Conservation (phyloP, 2,888 invertebrate genomes). For the Caenorhabditis sp. region DNA sequence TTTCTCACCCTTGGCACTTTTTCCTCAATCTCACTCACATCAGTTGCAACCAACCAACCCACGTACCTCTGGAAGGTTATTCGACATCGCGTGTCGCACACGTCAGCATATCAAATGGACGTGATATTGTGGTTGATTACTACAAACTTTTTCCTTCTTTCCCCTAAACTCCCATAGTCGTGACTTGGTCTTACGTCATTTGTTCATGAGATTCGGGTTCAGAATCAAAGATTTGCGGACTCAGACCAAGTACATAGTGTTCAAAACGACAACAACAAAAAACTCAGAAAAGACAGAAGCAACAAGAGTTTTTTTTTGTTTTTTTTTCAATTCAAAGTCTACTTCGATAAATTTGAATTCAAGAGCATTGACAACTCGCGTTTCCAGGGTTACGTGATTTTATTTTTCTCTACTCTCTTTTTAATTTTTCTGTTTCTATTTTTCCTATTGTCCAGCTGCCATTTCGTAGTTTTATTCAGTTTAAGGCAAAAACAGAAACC, state of each 20-base stretch:
- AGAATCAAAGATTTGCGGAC: neutral
- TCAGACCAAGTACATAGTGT: neutral
- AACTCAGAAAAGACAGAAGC: neutral
- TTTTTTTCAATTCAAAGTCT: neutral
- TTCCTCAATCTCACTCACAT: conserved; percentile 8
- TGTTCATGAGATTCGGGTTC: neutral
- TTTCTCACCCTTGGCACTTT: neutral
- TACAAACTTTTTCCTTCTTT: conserved; percentile 33
- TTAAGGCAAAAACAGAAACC: neutral
- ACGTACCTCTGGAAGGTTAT: conserved; percentile 38
- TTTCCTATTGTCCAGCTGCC: neutral
- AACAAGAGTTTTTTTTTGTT: neutral
- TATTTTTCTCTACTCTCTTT: neutral
- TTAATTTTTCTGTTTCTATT: too few species aligned
- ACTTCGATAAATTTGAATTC: neutral
- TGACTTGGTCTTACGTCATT: conserved; percentile 43
- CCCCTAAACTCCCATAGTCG: conserved; percentile 6
- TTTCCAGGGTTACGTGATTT: neutral
- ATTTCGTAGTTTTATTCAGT: neutral
- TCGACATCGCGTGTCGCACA: conserved; percentile 42
- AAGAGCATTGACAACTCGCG: conserved; percentile 1
- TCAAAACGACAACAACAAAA: neutral
- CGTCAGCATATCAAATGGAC: conserved; percentile 43
- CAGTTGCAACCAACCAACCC: conserved; percentile 20
- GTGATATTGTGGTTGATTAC: conserved; percentile 57